These are phyloP conservation scores for Pseudomugil tenellus DNA, from an alignment of 2,797 vertebrate genomes.

Conservation along the genomic window DNA sequence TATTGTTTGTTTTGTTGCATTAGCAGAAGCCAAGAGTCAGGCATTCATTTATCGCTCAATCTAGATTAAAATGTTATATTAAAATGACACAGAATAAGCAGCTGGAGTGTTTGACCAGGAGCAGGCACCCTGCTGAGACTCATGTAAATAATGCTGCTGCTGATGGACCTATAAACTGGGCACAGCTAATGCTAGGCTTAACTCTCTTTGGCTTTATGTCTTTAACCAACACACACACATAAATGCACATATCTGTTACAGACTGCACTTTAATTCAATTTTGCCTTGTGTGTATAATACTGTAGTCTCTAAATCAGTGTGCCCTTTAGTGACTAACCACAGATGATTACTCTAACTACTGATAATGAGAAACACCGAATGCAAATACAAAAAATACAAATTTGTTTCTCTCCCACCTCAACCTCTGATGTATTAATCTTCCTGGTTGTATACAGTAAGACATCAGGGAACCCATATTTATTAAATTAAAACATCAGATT, in stretches of 20 bases:
- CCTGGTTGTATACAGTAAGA: constrained; percentile 62
- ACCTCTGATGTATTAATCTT: constrained; percentile 66
- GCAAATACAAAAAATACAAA: constrained; percentile 57
- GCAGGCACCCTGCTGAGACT: constrained; percentile 54
- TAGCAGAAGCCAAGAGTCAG: no score
- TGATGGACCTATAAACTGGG: constrained; percentile 66
- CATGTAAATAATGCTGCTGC: constrained; percentile 75
- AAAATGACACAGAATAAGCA: constrained; percentile 45
- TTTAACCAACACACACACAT: constrained; percentile 6
- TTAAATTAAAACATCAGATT: constrained; percentile 48
- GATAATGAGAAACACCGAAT: constrained; percentile 53
- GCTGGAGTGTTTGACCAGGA: constrained; percentile 46
- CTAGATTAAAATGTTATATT: constrained; percentile 56
- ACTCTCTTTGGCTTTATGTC: constrained; percentile 15
- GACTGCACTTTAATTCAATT: constrained; percentile 6
- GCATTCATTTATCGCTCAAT: no score
- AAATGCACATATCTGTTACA: background rate
- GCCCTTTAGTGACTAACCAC: constrained; percentile 11
- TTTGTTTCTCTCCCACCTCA: constrained; percentile 41
- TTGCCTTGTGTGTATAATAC: background rate
- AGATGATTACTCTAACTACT: constrained; percentile 20
- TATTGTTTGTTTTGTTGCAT: no score
- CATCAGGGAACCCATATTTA: constrained; percentile 53
- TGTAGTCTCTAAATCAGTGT: constrained; percentile 4
- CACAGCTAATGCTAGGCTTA: constrained; percentile 64